These are phyloP conservation scores for Eilema caniola DNA, from an alignment of 2,888 invertebrate species.

Conservation along the genomic window DNA sequence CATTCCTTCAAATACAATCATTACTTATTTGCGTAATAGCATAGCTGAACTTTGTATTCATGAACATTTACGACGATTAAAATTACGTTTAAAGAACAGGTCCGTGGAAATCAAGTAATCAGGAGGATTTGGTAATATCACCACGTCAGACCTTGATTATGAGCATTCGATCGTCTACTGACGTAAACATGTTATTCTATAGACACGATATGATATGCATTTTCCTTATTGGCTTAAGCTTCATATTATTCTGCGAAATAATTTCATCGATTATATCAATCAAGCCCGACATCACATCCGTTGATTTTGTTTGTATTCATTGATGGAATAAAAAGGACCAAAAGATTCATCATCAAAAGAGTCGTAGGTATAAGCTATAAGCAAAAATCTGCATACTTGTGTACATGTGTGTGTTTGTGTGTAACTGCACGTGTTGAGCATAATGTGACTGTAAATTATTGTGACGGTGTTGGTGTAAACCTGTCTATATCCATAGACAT, in stretches of 20 bases:
- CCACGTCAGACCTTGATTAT: slow-evolving; percentile 9
- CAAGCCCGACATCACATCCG: not conserved
- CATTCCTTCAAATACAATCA: too few relatives aligned
- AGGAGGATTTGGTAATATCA: not conserved
- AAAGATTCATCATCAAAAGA: not conserved
- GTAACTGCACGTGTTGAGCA: too few relatives aligned
- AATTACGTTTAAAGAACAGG: too few relatives aligned
- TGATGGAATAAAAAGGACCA: not conserved
- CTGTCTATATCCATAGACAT: not conserved
- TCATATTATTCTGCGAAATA: not conserved
- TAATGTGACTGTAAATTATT: too few relatives aligned
- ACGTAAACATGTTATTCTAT: slow-evolving; percentile 18
- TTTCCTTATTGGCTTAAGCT: slow-evolving; percentile 19
- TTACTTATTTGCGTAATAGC: too few relatives aligned
- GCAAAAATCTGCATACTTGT: not conserved
- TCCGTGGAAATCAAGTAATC: not conserved
- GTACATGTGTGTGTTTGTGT: too few relatives aligned
- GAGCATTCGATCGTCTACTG: slow-evolving; percentile 13
- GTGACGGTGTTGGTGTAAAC: not conserved
- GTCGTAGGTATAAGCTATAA: too few relatives aligned
- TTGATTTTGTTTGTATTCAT: not conserved
- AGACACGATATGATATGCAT: slow-evolving; percentile 8
- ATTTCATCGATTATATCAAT: not conserved
- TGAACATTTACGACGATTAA: too few relatives aligned
- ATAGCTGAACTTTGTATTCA: too few relatives aligned